Evolutionary conservation across 2,797 vertebrate genomes (phyloP).

Genomic region (Notolepis coatsorum): DNA sequence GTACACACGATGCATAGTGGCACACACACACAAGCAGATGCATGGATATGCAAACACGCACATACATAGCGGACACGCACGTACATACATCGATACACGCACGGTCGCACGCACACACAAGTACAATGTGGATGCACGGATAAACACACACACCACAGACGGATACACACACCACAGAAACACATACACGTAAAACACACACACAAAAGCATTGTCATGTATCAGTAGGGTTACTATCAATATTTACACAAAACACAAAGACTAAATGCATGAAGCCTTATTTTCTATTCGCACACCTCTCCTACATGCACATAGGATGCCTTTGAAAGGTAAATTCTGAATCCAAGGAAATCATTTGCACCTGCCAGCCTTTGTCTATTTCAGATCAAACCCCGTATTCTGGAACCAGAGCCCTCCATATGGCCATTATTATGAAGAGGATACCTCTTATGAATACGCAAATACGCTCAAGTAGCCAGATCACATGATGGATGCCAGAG

Average conservation of each 20-base stretch:
- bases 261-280: constrained; percentile 7
- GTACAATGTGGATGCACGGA: no score
- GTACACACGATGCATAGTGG: no score
- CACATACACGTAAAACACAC: constrained; percentile 8
- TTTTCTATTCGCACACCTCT: constrained; percentile 53
- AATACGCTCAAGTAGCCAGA: constrained; percentile 16
- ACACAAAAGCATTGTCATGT: neutral
- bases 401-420: constrained; percentile 31
- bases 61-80: neutral
- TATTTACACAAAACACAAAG: constrained; percentile 20
- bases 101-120: neutral
- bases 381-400: constrained; percentile 37
- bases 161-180: constrained; percentile 6
- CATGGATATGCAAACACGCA: neutral
- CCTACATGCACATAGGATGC: constrained; percentile 33
- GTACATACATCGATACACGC: neutral
- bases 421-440: constrained; percentile 14
- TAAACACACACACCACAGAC: constrained; percentile 1
- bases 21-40: constrained; percentile 3
- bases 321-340: constrained; percentile 47
- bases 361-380: constrained; percentile 54
- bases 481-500: neutral
- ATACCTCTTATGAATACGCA: constrained; percentile 39
- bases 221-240: constrained; percentile 29
- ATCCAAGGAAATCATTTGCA: constrained; percentile 62